Base-by-base conservation (phyloP, 2,113 vertebrate genomes). In the Suricata suricatta region DNA sequence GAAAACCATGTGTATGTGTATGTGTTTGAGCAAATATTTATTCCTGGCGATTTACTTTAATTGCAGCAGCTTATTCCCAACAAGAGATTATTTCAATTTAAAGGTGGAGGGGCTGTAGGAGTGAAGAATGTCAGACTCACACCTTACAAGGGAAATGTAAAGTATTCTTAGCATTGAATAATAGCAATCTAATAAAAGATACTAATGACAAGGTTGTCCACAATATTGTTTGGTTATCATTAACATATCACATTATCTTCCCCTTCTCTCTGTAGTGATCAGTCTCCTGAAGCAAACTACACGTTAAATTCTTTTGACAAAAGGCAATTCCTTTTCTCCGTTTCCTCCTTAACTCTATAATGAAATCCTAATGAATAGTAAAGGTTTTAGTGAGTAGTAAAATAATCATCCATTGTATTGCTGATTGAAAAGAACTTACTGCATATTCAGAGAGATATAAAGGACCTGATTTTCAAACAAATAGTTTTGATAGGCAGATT, bases 361-460 rank as follows among this genome's bases (percentile, higher is more conserved):
- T 97, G 86, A 98, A 98, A 98, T 92, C 29, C 63, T 97, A 98
- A 98, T 94, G 93, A 98, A 64, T 96, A 66, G 63, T 95, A 94
- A 98, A 98, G 80, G 76, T 97, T 98, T 98, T 92, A 98, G 92
- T 89, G 90, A 97, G 72, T 94, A 33, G n/a, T 95, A 95, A 81
- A 91, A 95, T 97, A 98, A 98, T 97, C 97, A 96, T 68, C 80
- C 96, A 98, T 96, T 96, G 89, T 97, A 97, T 98, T 98, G 97
- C 72, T 97, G 98, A 98, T 95, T 97, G 92, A 98, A 98, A 98
- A 96, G 86, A 97, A 94, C 38, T 97, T 96, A 68, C 71, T 97
- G 71, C 91, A 66, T 96, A 69, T 98, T 98, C 88, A 97, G 3
- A 89, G 63, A 96, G 83, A 97, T 96, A 97, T 95, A 98, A 97